Base-by-base conservation (phyloP, 1,140 invertebrate species). In the Brachionus asplanchnoidis region DNA sequence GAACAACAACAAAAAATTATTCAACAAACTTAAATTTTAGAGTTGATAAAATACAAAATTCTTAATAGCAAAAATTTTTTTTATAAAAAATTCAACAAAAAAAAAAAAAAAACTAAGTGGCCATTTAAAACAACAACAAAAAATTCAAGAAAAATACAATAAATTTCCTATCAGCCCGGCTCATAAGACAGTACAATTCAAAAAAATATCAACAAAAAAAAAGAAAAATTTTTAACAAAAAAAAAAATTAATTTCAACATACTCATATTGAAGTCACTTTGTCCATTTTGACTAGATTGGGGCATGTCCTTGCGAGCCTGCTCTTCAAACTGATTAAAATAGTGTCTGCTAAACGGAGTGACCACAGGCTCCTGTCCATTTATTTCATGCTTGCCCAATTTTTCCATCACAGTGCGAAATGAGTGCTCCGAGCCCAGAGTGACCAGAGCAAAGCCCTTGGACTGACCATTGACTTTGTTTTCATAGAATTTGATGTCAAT, bases 401-500 rank as follows among this genome's bases (percentile, higher is more conserved):
- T 93, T 80, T 99, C 97, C 92, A 99, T 93, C 56, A 96, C 94
- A 84, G 93, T 91, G 85, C 95, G 92, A 87, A 96, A 93, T 85
- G 97, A 98, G 85, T 93, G 92, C 87, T 99, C 97, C 0, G 96
- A 98, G 12, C 94, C 95, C 68, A 98, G 91, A 2, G 95, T 95
- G 86, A 97, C 93, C 17, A 96, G 93, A 89, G 95, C 97, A 89
- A 97, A 97, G 32, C 98, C 98, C 92, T 99, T 99, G 0, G 96
- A 98, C 89, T 99, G 97, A 32, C 98, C 98, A 92, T 99, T 99
- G 11, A 95, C 95, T 87, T 97, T 93, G 91, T 99, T 99, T 91
- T 99, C 97, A 91, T 98, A 98, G 90, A 99, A 99, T 90, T 99
- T 99, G 12, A 99, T 95, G 89, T 99, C 98, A 85, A 97, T 92